phyloP scores from a whole-genome alignment of 2,888 invertebrate genomes.

The Bimastos eiseni region DNA sequence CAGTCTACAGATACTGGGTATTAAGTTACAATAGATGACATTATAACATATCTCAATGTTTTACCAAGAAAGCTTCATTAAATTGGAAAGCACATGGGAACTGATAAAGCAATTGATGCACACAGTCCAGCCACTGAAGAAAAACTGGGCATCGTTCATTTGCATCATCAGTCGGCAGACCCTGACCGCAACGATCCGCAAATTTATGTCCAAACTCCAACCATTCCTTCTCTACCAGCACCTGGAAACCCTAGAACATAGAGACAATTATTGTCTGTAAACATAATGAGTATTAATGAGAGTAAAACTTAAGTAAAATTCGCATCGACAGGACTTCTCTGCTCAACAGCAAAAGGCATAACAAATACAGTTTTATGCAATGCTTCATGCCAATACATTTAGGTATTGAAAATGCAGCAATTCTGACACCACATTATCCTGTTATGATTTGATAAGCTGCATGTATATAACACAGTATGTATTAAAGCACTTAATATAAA shows the following conservation, averaged over 20 bases:
- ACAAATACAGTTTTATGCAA: background rate
- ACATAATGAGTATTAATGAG: slow-evolving; percentile 18
- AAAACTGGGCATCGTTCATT: slow-evolving; percentile 97
- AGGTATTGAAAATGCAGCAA: background rate
- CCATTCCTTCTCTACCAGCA: slow-evolving; percentile 94
- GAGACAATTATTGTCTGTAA: slow-evolving; percentile 27
- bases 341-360: background rate
- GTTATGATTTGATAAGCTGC: background rate
- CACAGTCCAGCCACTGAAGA: slow-evolving; percentile 94
- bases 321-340: background rate
- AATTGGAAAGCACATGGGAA: slow-evolving; percentile 94
- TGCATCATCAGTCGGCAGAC: slow-evolving; percentile 74
- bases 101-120: slow-evolving; percentile 85
- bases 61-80: slow-evolving; percentile 85
- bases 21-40: too few species aligned
- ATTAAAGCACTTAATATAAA: too few species aligned
- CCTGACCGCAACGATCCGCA: slow-evolving; percentile 80
- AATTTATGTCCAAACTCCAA: slow-evolving; percentile 97
- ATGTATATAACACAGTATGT: too few species aligned
- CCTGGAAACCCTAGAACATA: slow-evolving; percentile 79
- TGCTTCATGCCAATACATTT: too few species aligned
- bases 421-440: background rate
- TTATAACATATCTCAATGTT: background rate
- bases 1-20: too few species aligned
- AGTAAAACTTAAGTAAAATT: background rate